Evolutionary conservation across 2,888 invertebrate species (phyloP).

Genomic region (Ormyrus pomaceus): DNA sequence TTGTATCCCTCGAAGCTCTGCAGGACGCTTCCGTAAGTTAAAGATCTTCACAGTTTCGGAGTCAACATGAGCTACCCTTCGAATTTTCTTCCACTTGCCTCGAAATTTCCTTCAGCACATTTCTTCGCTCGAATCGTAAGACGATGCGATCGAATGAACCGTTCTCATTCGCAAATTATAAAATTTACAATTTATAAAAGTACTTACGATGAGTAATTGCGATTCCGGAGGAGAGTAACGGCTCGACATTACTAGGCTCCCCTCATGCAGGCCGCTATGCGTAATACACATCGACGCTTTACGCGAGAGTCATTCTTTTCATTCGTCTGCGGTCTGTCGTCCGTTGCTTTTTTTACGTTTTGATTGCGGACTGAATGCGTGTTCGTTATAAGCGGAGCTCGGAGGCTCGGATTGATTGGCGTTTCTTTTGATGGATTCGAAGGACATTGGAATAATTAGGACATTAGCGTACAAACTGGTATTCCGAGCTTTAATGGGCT

Average conservation of each 20-base stretch:
- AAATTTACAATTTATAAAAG: conserved; percentile 55
- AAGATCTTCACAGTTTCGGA: too few relatives aligned
- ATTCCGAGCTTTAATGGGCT: too few relatives aligned
- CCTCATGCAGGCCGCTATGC: background rate
- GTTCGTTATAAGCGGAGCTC: background rate
- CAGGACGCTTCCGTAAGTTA: too few relatives aligned
- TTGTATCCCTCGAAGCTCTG: too few relatives aligned
- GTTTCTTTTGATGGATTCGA: conserved; percentile 13
- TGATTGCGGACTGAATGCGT: too few relatives aligned
- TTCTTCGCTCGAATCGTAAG: conserved; percentile 52
- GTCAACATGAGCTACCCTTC: too few relatives aligned
- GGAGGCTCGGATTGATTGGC: conserved; percentile 6
- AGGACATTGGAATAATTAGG: conserved; percentile 1
- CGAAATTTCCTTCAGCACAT: too few relatives aligned
- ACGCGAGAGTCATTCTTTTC: conserved; percentile 3
- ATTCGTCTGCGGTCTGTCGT: background rate
- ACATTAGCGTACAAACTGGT: background rate
- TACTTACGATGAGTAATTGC: conserved; percentile 63
- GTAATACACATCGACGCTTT: too few relatives aligned
- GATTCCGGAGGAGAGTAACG: conserved; percentile 51
- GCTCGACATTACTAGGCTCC: conserved; percentile 55
- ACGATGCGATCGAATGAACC: conserved; percentile 55
- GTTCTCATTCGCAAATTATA: conserved; percentile 64
- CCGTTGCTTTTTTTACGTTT: background rate
- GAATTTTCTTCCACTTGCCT: too few relatives aligned